Conservation (phyloP, 2,113 vertebrate genomes). For the Megalops atlanticus region DNA sequence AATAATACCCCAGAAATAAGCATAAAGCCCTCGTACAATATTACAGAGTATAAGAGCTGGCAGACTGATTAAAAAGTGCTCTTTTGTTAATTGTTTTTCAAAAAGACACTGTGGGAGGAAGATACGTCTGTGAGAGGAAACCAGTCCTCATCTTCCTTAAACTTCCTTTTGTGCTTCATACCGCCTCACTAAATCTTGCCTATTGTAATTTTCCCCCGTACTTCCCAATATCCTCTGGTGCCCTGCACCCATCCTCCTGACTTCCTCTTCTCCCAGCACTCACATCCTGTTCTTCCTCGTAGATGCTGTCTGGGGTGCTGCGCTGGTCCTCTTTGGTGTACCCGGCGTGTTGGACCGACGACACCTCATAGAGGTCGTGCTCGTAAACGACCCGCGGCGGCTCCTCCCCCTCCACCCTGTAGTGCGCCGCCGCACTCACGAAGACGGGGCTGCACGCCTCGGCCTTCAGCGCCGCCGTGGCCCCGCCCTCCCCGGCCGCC, state of each 20-base stretch:
- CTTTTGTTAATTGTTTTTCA: too few relatives aligned
- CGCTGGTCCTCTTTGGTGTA: slow-evolving; percentile 89
- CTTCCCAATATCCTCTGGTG: too few relatives aligned
- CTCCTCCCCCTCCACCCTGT: slow-evolving; percentile 78
- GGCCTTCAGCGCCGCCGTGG: slow-evolving; percentile 82
- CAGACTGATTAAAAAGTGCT: too few relatives aligned
- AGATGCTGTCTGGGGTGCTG: slow-evolving; percentile 91
- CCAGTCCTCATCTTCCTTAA: too few relatives aligned
- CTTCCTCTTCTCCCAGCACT: slow-evolving; percentile 75
- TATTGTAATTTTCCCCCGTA: too few relatives aligned
- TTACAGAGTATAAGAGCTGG: too few relatives aligned
- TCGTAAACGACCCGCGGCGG: slow-evolving; percentile 84
- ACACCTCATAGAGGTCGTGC: slow-evolving; percentile 75
- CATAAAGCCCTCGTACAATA: too few relatives aligned
- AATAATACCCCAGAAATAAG: too few relatives aligned
- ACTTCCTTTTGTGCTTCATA: too few relatives aligned
- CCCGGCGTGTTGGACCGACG: slow-evolving; percentile 73
- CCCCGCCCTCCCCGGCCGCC: slow-evolving; percentile 42
- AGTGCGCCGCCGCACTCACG: slow-evolving; percentile 73
- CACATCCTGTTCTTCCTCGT: slow-evolving; percentile 77
- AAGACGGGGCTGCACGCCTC: slow-evolving; percentile 85
- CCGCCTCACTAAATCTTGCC: too few relatives aligned
- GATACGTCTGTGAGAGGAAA: too few relatives aligned
- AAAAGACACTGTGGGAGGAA: too few relatives aligned
- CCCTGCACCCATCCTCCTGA: background rate